Evolutionary conservation across 2,888 invertebrate species (phyloP).

Genomic region (Mythimna vitellina): DNA sequence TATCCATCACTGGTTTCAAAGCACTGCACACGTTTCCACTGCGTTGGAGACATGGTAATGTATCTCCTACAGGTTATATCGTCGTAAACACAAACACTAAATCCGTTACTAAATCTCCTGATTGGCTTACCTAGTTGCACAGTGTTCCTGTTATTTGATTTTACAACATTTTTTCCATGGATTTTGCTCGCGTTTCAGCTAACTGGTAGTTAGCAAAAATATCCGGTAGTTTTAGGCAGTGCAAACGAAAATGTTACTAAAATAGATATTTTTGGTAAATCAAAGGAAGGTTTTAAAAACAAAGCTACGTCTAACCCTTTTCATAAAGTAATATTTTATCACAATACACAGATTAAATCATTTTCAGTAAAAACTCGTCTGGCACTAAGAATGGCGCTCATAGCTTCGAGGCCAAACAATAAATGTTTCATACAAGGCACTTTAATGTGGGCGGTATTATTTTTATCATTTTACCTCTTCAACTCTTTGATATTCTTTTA

Average conservation of each 20-base stretch:
- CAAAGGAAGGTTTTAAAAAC: not conserved
- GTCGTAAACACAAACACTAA: constrained; percentile 12
- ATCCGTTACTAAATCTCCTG: not conserved
- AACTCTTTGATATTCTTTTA: constrained; percentile 45
- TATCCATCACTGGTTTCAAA: constrained; percentile 44
- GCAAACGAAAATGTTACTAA: not conserved
- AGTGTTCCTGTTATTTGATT: not conserved
- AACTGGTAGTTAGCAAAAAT: not conserved
- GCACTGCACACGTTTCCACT: constrained; percentile 40
- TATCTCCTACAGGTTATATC: constrained; percentile 25
- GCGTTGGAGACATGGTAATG: constrained; percentile 23
- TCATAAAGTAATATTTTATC: not conserved
- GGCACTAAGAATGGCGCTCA: constrained; percentile 9
- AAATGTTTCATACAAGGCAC: constrained; percentile 37
- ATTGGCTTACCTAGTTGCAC: not conserved
- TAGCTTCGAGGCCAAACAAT: constrained; percentile 40
- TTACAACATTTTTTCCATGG: not conserved
- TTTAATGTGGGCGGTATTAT: constrained; percentile 44
- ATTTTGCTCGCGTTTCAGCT: not conserved
- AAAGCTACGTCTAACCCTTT: not conserved
- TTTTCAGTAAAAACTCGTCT: constrained; percentile 13
- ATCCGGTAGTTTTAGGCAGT: not conserved
- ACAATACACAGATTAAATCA: constrained; percentile 13
- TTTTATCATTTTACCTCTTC: constrained; percentile 49
- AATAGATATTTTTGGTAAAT: not conserved